Base-by-base conservation (phyloP, 2,113 vertebrate genomes). In the Furnarius figulus region DNA sequence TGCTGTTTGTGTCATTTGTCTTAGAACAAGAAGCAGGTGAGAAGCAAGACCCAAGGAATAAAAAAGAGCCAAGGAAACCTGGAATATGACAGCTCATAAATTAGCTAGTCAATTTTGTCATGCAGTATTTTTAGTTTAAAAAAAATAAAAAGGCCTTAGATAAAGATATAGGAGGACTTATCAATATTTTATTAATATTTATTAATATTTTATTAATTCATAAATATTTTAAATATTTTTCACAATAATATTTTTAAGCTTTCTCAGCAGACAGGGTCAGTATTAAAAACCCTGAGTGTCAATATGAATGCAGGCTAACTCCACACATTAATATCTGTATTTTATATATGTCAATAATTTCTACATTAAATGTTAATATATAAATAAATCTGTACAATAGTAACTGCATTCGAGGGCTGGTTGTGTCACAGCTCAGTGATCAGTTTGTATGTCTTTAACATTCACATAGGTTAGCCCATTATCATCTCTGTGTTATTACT, bases 401-500 rank as follows among this genome's bases (percentile, higher is more conserved):
- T 12, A 58, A 16, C n/a, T 30, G 28, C 44, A 3, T n/a, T 46
- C 44, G 28, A 39, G 33, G 44, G 19, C 33, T 31, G 22, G 19
- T 30, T 31, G 25, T 47, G 35, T 14, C 56, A 15, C n/a, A 44
- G 18, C 40, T 56, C 89, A 19, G 11, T 3, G 2, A 11, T 9
- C 17, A 28, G 24, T 33, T 72, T 58, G 4, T 8, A 14, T 3
- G 3, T 49, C 56, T 73, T 85, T 30, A 71, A 13, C 3, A 4
- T 20, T 22, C 21, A 14, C 23, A 58, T 20, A 13, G 9, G 8
- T 9, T 85, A 27, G 25, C 17, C 21, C n/a, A 4, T 79, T 58
- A 40, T 18, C 28, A 50, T 25, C 20, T 53, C 31, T 0, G 0
- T 25, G n/a, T 62, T 42, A 12, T n/a, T 50, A 10, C 35, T 61